Evolutionary conservation across 2,113 vertebrate species (phyloP).

Genomic region (Cnemophilus loriae): DNA sequence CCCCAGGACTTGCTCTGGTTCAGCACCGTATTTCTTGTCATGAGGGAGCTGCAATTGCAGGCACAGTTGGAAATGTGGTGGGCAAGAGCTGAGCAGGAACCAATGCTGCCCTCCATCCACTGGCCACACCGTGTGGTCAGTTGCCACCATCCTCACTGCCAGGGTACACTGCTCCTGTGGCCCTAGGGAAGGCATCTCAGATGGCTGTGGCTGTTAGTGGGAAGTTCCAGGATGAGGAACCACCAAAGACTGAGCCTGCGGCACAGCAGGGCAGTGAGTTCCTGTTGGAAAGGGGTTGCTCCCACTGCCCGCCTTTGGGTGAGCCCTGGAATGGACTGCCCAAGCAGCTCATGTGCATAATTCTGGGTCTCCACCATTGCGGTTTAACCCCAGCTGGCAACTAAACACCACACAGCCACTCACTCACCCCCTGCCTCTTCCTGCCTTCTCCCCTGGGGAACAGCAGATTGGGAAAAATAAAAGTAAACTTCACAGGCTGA

Average conservation of each 20-base stretch:
- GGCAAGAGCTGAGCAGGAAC: neutral
- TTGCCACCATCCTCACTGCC: neutral
- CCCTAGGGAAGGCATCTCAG: neutral
- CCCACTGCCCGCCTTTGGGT: neutral
- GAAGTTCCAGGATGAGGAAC: neutral
- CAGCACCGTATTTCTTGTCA: neutral
- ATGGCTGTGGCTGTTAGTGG: neutral
- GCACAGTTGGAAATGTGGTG: neutral
- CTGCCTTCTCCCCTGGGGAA: neutral
- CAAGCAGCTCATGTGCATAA: neutral
- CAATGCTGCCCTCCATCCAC: neutral
- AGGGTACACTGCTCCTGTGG: neutral
- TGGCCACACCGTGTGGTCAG: rapidly evolving
- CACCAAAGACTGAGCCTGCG: neutral
- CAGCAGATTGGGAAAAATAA: neutral
- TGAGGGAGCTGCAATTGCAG: neutral
- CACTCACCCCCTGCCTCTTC: neutral
- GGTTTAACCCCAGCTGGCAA: neutral
- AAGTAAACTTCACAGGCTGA: neutral
- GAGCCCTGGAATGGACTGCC: neutral
- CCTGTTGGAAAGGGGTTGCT: neutral
- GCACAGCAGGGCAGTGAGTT: neutral
- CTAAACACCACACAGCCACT: neutral
- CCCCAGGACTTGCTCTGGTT: neutral
- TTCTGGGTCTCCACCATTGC: neutral